Conservation (phyloP, 2,888 invertebrate species). For the Anthophora plumipes region DNA sequence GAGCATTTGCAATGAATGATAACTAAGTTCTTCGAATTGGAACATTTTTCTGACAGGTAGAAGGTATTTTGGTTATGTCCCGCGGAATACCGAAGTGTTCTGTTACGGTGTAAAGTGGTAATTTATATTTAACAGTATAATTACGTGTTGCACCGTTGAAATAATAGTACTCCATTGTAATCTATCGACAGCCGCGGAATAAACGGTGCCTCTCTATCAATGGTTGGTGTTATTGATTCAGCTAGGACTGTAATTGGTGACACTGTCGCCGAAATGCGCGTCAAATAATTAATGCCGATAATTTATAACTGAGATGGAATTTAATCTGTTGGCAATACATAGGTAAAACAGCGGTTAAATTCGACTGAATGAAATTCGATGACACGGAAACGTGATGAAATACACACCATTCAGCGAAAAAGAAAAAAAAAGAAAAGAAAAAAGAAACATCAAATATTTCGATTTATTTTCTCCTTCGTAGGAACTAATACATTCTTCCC, state of each 20-base stretch:
- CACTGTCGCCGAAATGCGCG: not conserved
- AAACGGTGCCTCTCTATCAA: conserved; percentile 6
- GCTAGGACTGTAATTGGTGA: conserved; percentile 9
- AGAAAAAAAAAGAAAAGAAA: too few species aligned
- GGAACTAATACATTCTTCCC: too few species aligned
- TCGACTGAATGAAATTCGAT: not conserved
- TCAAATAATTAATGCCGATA: not conserved
- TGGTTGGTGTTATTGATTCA: conserved; percentile 9
- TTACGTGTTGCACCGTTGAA: not conserved
- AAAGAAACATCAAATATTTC: too few species aligned
- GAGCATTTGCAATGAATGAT: too few species aligned
- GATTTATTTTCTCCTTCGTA: too few species aligned
- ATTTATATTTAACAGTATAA: not conserved
- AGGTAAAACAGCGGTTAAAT: not conserved
- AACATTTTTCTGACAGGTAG: too few species aligned
- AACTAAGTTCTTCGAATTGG: too few species aligned
- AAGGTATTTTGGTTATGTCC: too few species aligned
- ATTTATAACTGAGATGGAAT: not conserved
- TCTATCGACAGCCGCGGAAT: conserved; percentile 1
- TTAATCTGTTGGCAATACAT: not conserved
- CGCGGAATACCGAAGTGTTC: too few species aligned
- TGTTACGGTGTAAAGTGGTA: not conserved
- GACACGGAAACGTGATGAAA: not conserved
- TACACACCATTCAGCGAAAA: not conserved
- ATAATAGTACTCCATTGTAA: conserved; percentile 6